Evolutionary conservation across 2,113 vertebrate genomes (phyloP).

Genomic region (Psettodes erumei): DNA sequence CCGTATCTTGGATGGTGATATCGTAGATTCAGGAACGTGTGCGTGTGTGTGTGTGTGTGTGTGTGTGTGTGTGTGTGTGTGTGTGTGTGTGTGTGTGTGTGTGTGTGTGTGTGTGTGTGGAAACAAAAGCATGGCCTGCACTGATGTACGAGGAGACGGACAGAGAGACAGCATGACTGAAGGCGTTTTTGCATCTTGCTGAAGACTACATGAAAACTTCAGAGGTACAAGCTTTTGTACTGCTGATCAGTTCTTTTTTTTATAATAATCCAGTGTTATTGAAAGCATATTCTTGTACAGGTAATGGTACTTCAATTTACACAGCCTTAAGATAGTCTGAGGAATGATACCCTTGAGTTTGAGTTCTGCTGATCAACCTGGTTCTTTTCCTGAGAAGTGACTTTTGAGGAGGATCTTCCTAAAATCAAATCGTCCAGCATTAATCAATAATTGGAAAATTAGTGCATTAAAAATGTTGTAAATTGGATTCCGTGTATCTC

Average conservation of each 20-base stretch:
- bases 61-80: conserved; percentile 6
- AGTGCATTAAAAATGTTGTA: conserved; percentile 17
- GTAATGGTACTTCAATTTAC: conserved; percentile 63
- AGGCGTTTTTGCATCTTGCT: conserved; percentile 21
- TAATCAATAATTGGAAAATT: not conserved
- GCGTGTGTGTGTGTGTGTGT: conserved; percentile 17
- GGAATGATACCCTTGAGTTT: conserved; percentile 24
- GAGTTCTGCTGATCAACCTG: conserved; percentile 28
- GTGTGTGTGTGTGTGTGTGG: conserved; percentile 6
- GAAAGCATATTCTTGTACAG: conserved; percentile 67
- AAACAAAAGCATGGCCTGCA: conserved; percentile 53
- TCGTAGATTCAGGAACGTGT: conserved; percentile 45
- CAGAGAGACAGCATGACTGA: conserved; percentile 12
- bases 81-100: conserved; percentile 4
- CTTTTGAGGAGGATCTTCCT: not conserved
- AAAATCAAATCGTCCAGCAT: not conserved
- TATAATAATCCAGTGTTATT: conserved; percentile 46
- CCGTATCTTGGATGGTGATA: conserved; percentile 44
- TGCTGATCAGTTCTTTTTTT: conserved; percentile 31
- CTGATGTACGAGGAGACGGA: conserved; percentile 30
- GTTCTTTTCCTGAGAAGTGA: conserved; percentile 5
- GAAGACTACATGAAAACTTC: conserved; percentile 55
- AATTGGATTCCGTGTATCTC: conserved; percentile 3
- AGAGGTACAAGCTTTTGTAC: conserved; percentile 62
- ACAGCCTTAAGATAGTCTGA: conserved; percentile 74